Evolutionary conservation across 2,113 vertebrate species (phyloP).

Genomic region (Tachysurus vachellii): DNA sequence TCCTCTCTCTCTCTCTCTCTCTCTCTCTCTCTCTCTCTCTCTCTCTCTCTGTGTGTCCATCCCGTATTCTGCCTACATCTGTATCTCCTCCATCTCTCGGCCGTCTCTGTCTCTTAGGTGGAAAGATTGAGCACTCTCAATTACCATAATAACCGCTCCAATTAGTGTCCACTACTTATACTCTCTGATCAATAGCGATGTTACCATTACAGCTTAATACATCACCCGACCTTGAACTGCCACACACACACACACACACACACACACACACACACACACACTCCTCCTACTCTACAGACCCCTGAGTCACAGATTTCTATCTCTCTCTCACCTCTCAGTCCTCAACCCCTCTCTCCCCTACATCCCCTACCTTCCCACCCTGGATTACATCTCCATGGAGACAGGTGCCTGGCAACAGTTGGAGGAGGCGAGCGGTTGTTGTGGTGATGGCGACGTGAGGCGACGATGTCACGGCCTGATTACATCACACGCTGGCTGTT

Average conservation of each 20-base stretch:
- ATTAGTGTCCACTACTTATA: conserved; percentile 49
- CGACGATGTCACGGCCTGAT: conserved; percentile 64
- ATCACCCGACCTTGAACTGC: conserved; percentile 51
- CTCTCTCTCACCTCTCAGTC: conserved; percentile 37
- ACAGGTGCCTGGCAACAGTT: conserved; percentile 80
- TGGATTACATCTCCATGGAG: conserved; percentile 75
- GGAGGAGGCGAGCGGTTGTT: conserved; percentile 69
- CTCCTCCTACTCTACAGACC: neutral
- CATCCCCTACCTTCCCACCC: conserved; percentile 25
- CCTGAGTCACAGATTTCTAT: neutral
- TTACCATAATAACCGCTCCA: conserved; percentile 43
- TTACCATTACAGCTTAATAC: conserved; percentile 48
- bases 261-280: conserved; percentile 12
- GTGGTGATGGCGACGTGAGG: conserved; percentile 61
- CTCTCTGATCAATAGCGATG: conserved; percentile 51
- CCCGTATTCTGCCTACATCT: conserved; percentile 32
- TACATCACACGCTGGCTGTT: conserved; percentile 35
- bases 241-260: conserved; percentile 2
- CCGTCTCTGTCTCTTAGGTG: neutral
- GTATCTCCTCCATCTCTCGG: conserved; percentile 7
- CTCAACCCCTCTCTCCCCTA: conserved; percentile 44
- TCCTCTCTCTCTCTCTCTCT: conserved; percentile 11
- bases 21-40: conserved; percentile 9
- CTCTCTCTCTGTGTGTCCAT: conserved; percentile 15
- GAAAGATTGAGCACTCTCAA: conserved; percentile 41